A percentile compares a stretch with the other conserved stretches of the same genome.
phyloP scores from a whole-genome alignment of 2,113 vertebrate species.

The Pithys albifrons region DNA sequence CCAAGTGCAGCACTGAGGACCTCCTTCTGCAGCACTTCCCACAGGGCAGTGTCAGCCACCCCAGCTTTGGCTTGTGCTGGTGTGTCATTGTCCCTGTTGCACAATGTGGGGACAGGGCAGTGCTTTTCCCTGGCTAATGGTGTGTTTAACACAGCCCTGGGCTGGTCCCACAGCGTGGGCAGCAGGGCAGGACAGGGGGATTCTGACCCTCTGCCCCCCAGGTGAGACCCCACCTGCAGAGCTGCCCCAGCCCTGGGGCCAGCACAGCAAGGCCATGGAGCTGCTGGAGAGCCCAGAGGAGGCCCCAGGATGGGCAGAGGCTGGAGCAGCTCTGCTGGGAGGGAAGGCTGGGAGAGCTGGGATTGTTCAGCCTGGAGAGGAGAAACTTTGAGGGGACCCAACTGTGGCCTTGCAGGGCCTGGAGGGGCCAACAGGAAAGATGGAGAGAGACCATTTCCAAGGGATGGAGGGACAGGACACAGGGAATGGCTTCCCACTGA shows the following conservation, averaged over 20 bases:
- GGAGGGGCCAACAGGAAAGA: fast-evolving
- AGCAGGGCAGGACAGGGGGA: not conserved
- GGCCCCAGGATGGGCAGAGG: too few relatives aligned
- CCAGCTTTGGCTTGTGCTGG: not conserved
- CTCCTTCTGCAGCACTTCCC: not conserved
- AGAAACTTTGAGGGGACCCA: fast-evolving
- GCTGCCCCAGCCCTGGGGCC: not conserved
- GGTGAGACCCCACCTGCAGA: not conserved
- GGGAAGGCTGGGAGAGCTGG: too few relatives aligned
- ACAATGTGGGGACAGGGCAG: fast-evolving
- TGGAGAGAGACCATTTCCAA: not conserved
- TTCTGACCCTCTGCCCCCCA: not conserved
- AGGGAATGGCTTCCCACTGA: not conserved
- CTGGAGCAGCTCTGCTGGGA: too few relatives aligned
- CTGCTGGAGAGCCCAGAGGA: too few relatives aligned
- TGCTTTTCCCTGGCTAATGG: fast-evolving
- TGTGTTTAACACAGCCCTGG: not conserved
- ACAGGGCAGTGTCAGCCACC: fast-evolving
- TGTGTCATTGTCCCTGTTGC: not conserved
- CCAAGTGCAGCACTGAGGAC: not conserved
- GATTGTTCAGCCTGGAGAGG: too few relatives aligned
- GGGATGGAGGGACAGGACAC: fast-evolving
- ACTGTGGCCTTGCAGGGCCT: fast-evolving
- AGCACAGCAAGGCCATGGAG: not conserved
- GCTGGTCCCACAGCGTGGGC: not conserved